Evolutionary conservation across 2,888 invertebrate species (phyloP), one percentile per base, ranked within the genome.

Genomic region (Dryomyza anilis): DNA sequence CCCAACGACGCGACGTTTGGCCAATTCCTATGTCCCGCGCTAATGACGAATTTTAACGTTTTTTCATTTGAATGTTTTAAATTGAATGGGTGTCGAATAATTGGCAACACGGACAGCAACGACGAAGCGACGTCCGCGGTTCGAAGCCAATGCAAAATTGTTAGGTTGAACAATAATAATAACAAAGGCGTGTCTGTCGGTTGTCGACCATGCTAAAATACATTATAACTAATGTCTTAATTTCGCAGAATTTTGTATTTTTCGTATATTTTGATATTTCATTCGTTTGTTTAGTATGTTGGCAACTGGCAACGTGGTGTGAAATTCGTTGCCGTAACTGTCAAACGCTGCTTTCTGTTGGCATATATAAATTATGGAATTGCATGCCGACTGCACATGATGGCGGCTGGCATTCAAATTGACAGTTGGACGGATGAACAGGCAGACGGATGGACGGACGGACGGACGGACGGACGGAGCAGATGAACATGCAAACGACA

Each of bases 11-110:
- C 30, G 6, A 25, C 59, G 33, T 29, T 59, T 48, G n/a, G 19
- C n/a, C n/a, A n/a, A n/a, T n/a, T n/a, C n/a, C n/a, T n/a, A n/a
- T n/a, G n/a, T n/a, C n/a, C n/a, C n/a, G 19, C 52, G 27, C 39
- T 53, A 39, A 52, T 61, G 61, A 61, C 61, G 53, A 61, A 61
- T 53, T 53, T 53, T 43, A 8, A 16, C 14, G 1, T 33, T 59
- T 58, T 21, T 48, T 30, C 8, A 10, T 27, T 19, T 58, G 27
- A 46, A 29, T 46, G 58, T 45, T 21, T 58, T 16, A 58, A 58
- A 58, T 58, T 48, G 36, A 60, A 52, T 60, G 60, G 78, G 78
- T 80, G 81, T 79, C 78, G 80, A 80, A 79, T 76, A 80, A 79
- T 80, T 80, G 80, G 80, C 79, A 76, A 67, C 67, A 70, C 65